Evolutionary conservation across 1,140 invertebrate species (phyloP).

Genomic region (Planococcus citri): DNA sequence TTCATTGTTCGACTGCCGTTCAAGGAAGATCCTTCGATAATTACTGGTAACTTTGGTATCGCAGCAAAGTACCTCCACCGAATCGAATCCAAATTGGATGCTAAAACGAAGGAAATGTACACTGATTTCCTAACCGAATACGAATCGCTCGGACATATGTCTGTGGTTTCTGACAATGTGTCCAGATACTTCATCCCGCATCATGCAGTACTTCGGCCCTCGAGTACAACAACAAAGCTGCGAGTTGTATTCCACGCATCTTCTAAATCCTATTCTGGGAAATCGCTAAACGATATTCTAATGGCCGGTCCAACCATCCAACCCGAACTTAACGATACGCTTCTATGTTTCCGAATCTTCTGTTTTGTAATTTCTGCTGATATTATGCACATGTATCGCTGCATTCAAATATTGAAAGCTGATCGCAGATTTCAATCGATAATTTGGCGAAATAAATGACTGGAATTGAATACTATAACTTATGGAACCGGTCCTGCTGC

Average conservation of each 20-base stretch:
- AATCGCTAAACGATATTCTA: constrained; percentile 33
- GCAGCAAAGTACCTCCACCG: too few relatives aligned
- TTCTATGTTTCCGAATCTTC: constrained; percentile 29
- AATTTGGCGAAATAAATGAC: neutral
- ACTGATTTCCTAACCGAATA: neutral
- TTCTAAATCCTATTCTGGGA: constrained; percentile 25
- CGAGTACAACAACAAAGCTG: too few relatives aligned
- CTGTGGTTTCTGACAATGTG: constrained; percentile 26
- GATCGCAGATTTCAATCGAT: too few relatives aligned
- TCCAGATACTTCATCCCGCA: constrained; percentile 23
- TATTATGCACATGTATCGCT: constrained; percentile 21
- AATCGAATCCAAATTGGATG: neutral
- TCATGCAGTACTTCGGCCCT: constrained; percentile 22
- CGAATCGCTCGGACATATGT: constrained; percentile 16
- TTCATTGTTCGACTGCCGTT: too few relatives aligned
- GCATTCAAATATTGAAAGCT: neutral
- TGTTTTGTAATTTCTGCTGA: constrained; percentile 7
- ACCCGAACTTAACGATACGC: too few relatives aligned
- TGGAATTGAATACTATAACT: constrained; percentile 28
- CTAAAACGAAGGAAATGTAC: neutral
- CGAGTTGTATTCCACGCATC: too few relatives aligned
- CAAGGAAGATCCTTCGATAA: too few relatives aligned
- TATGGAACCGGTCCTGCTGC: constrained; percentile 34
- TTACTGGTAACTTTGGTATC: too few relatives aligned
- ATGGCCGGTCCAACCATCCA: constrained; percentile 26